Evolutionary conservation across 2,888 invertebrate species (phyloP), one percentile per base, ranked within the genome.

Genomic region (Myathropa florea): DNA sequence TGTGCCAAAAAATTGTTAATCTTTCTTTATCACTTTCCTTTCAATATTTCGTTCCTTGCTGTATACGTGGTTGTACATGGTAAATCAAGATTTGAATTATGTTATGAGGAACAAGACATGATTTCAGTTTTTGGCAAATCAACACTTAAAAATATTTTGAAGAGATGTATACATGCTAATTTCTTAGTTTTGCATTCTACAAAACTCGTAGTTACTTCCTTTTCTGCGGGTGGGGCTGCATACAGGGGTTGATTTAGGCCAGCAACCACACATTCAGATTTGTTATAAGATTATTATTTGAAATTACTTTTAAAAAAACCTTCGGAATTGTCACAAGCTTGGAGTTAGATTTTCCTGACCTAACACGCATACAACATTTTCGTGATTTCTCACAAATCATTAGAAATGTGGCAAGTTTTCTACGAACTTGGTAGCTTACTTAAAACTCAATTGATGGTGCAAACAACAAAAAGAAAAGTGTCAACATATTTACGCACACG

Each of bases 401-500:
- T 18, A 1, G 46, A 46, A n/a, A 46, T 6, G n/a, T 9, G 18
- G 18, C n/a, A 18, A 46, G 46, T 18, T n/a, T 6, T 46, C 18
- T 33, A 33, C 10, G 6, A 7, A 18, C n/a, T 46, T 18, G 46
- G 6, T 18, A 7, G 46, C 18, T 46, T 46, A 46, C 46, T 46
- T 18, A 46, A 46, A 18, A 46, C 46, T 46, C 24, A 14, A 18
- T 46, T 46, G 46, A 65, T 7, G 55, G 30, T 23, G 28, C 55
- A 24, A 30, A 68, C 57, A 33, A 68, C 21, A 61, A 23, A 46
- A 46, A 18, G 18, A 46, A 39, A 39, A 46, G 39, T 24, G 23
- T 23, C 21, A 46, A 24, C 24, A 33, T 63, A 23, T 60, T 63
- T 36, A 70, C 57, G 23, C 63, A 63, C 70, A 30, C 63, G 26